Conservation (phyloP, 2,888 invertebrate genomes). For the Drosophila nigricruria region DNA sequence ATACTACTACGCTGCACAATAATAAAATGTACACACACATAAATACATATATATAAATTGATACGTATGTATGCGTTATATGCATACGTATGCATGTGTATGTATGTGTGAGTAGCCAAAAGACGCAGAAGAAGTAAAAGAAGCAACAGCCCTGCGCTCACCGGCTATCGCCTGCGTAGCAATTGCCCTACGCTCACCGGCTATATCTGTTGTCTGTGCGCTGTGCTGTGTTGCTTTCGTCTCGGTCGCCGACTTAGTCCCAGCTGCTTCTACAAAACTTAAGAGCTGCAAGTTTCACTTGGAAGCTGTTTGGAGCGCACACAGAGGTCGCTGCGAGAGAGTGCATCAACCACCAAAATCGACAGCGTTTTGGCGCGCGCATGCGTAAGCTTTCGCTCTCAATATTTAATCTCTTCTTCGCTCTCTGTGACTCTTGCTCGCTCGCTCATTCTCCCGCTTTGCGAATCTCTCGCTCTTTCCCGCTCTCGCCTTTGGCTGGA, state of each 20-base stretch:
- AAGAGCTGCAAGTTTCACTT: constrained; percentile 58
- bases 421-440: constrained; percentile 17
- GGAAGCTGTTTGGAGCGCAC: constrained; percentile 56
- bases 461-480: constrained; percentile 22
- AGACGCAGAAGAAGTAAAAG: constrained; percentile 53
- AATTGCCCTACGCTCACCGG: constrained; percentile 52
- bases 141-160: constrained; percentile 72
- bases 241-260: constrained; percentile 33
- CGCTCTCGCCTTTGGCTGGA: constrained; percentile 36
- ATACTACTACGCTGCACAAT: constrained; percentile 26
- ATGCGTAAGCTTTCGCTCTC: constrained; percentile 59
- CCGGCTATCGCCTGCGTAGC: constrained; percentile 56
- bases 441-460: constrained; percentile 31
- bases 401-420: constrained; percentile 6
- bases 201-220: constrained; percentile 33
- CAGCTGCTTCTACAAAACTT: constrained; percentile 53
- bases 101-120: constrained; percentile 6
- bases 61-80: constrained; percentile 5
- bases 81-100: constrained; percentile 5
- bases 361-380: constrained; percentile 74
- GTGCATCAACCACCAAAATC: constrained; percentile 57
- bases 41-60: constrained; percentile 3
- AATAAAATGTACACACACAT: constrained; percentile 28
- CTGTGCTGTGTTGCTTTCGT: constrained; percentile 34
- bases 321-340: constrained; percentile 27